phyloP scores from a whole-genome alignment of 2,888 invertebrate genomes.

The Cephalotes varians region DNA sequence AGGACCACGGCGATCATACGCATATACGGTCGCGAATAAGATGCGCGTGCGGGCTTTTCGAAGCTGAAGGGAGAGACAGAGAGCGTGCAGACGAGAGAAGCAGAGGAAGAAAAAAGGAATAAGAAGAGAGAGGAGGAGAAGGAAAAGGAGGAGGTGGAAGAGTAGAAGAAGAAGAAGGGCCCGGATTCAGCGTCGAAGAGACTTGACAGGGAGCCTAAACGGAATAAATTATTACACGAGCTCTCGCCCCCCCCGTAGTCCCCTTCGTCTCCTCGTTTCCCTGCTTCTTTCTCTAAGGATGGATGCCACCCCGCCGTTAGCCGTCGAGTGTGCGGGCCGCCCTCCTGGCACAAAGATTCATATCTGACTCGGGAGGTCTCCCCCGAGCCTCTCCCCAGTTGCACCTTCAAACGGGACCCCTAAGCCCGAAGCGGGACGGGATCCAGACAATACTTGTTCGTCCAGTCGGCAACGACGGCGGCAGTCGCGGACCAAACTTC shows the following conservation, averaged over 20 bases:
- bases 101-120: not conserved
- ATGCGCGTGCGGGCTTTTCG: slow-evolving; percentile 10
- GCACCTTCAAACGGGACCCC: slow-evolving; percentile 83
- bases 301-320: slow-evolving; percentile 73
- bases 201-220: slow-evolving; percentile 79
- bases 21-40: slow-evolving; percentile 18
- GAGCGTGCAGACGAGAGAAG: not conserved
- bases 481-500: slow-evolving; percentile 76
- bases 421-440: slow-evolving; percentile 84
- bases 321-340: slow-evolving; percentile 71
- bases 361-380: slow-evolving; percentile 78
- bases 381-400: slow-evolving; percentile 73
- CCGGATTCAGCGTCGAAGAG: slow-evolving; percentile 70
- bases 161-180: slow-evolving; percentile 20
- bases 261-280: slow-evolving; percentile 43
- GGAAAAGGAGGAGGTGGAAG: not conserved
- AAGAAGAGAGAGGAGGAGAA: not conserved
- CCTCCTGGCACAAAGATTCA: slow-evolving; percentile 80
- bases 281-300: slow-evolving; percentile 53
- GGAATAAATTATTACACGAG: slow-evolving; percentile 83
- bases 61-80: not conserved
- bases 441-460: slow-evolving; percentile 78
- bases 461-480: slow-evolving; percentile 55
- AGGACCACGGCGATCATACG: slow-evolving; percentile 47
- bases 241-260: slow-evolving; percentile 65